Percentiles rank a stretch among this genome's conserved stretches.
phyloP scores from a whole-genome alignment of 2,113 vertebrate genomes.

The Cromileptes altivelis region DNA sequence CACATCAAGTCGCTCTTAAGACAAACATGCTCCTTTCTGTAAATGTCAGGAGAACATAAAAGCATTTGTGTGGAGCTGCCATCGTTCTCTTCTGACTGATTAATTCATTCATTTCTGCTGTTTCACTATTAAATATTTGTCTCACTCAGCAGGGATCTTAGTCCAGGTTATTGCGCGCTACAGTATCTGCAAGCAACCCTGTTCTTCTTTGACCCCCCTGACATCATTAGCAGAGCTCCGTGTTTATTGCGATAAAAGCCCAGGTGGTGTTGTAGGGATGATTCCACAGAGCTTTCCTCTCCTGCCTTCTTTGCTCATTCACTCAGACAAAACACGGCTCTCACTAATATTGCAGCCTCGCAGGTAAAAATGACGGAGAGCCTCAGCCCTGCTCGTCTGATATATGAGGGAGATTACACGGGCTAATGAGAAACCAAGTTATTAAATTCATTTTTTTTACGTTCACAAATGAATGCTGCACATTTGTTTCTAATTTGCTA shows the following conservation, averaged over 20 bases:
- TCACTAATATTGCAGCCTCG: constrained; percentile 33
- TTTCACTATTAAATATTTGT: neutral
- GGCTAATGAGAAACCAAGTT: constrained; percentile 27
- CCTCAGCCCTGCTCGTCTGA: constrained; percentile 9
- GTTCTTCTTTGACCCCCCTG: constrained; percentile 23
- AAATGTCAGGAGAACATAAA: neutral
- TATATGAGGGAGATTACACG: neutral
- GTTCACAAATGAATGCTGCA: constrained; percentile 6
- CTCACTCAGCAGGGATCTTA: constrained; percentile 8
- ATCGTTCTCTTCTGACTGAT: neutral
- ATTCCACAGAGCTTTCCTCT: constrained; percentile 31
- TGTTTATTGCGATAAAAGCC: constrained; percentile 52
- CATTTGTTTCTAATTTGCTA: constrained; percentile 10
- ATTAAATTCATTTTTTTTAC: constrained; percentile 14
- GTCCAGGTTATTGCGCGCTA: constrained; percentile 7
- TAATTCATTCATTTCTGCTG: neutral
- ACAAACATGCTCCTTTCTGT: neutral
- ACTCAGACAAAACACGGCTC: constrained; percentile 8
- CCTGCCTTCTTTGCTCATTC: constrained; percentile 42
- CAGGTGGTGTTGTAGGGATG: constrained; percentile 50
- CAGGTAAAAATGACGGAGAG: constrained; percentile 17
- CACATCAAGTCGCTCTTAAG: neutral
- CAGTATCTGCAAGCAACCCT: neutral
- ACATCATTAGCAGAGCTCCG: constrained; percentile 50
- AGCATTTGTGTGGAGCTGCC: neutral